Percentiles rank a stretch among this genome's conserved stretches.
These are phyloP conservation scores for Tryphoninae sp. DNA, from an alignment of 2,888 invertebrate species.

Conservation along the genomic window DNA sequence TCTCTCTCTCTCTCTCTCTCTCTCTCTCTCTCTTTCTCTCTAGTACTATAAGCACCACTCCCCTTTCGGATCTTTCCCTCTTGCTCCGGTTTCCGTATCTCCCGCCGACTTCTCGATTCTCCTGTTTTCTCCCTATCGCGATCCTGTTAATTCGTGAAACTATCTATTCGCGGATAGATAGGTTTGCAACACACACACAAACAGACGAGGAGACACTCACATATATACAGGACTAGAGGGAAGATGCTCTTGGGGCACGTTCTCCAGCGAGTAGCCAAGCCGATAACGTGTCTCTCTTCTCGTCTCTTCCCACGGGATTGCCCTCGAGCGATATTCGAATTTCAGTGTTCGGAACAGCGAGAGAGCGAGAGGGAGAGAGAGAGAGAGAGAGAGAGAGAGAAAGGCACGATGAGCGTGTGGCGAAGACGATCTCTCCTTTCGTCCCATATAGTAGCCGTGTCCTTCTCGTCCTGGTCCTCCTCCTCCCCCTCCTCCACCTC, in stretches of 20 bases:
- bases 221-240: not conserved
- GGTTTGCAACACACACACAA: not conserved
- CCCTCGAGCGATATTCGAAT: slow-evolving; percentile 59
- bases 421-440: slow-evolving; percentile 54
- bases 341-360: slow-evolving; percentile 52
- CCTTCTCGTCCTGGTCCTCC: slow-evolving; percentile 20
- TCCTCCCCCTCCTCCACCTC: slow-evolving; percentile 2
- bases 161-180: slow-evolving; percentile 50
- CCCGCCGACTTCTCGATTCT: slow-evolving; percentile 27
- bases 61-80: not conserved
- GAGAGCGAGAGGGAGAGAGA: slow-evolving; percentile 19
- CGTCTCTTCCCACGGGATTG: slow-evolving; percentile 55
- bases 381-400: slow-evolving; percentile 26
- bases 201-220: not conserved
- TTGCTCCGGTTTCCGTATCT: slow-evolving; percentile 12
- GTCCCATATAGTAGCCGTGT: slow-evolving; percentile 21
- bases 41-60: not conserved
- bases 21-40: not conserved
- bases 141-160: slow-evolving; percentile 59
- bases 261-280: slow-evolving; percentile 44
- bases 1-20: not conserved
- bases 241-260: slow-evolving; percentile 54
- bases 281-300: slow-evolving; percentile 61
- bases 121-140: slow-evolving; percentile 42
- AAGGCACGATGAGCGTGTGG: slow-evolving; percentile 45